Evolutionary conservation across 1,140 invertebrate species (phyloP).

Genomic region (Eumaeus atala): DNA sequence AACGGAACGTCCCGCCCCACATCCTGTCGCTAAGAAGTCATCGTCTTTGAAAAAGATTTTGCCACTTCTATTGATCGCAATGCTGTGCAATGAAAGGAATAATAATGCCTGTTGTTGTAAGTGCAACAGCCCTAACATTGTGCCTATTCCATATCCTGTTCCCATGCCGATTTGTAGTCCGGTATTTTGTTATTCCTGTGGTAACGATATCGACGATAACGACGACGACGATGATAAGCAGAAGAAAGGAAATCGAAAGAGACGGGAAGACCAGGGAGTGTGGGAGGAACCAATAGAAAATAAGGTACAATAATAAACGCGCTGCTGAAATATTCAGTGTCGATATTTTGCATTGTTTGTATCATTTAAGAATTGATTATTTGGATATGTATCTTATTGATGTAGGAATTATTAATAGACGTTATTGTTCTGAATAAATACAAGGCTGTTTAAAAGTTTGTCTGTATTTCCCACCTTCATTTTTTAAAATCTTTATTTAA

Average conservation of each 20-base stretch:
- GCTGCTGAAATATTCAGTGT: too few species aligned
- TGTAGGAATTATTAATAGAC: too few species aligned
- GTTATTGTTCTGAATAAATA: too few species aligned
- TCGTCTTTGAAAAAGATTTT: constrained; percentile 27
- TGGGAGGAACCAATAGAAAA: too few species aligned
- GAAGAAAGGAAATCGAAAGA: neutral
- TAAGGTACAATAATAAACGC: too few species aligned
- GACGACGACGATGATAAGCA: neutral
- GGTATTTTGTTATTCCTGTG: neutral
- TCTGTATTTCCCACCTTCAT: too few species aligned
- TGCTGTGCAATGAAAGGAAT: constrained; percentile 29
- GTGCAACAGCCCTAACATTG: constrained; percentile 29
- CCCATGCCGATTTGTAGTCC: constrained; percentile 26
- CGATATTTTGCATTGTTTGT: too few species aligned
- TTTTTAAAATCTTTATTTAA: too few species aligned
- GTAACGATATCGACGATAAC: constrained; percentile 14
- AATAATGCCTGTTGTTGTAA: constrained; percentile 27
- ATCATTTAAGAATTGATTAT: too few species aligned
- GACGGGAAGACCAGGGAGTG: neutral
- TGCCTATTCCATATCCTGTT: constrained; percentile 37
- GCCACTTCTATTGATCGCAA: constrained; percentile 36
- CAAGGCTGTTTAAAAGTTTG: too few species aligned
- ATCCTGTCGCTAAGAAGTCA: neutral
- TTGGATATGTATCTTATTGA: too few species aligned
- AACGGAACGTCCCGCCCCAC: constrained; percentile 14